phyloP scores from a whole-genome alignment of 1,140 invertebrate genomes.

The Dendrolimus kikuchii region DNA sequence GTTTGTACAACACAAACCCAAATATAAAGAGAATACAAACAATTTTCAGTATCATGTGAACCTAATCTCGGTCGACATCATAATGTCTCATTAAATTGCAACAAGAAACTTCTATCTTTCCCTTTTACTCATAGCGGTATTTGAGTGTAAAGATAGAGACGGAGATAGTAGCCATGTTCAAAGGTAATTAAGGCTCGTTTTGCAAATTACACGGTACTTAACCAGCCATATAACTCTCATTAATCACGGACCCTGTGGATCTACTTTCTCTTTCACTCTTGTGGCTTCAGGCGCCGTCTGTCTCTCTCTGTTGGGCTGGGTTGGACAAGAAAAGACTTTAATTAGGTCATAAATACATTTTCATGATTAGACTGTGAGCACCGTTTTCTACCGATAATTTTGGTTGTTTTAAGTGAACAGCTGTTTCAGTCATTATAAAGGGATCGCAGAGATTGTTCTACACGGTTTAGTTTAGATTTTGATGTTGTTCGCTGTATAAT shows the following conservation, averaged over 20 bases:
- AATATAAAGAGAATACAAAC: constrained; percentile 67
- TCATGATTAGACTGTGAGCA: constrained; percentile 49
- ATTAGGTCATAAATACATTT: constrained; percentile 72
- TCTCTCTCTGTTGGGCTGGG: constrained; percentile 21
- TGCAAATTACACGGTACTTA: constrained; percentile 75
- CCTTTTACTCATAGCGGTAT: constrained; percentile 26
- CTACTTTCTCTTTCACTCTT: constrained; percentile 30
- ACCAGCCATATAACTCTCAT: constrained; percentile 73
- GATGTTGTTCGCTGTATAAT: background rate
- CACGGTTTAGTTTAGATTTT: constrained; percentile 3
- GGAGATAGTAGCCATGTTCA: constrained; percentile 58
- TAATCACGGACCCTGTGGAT: constrained; percentile 58
- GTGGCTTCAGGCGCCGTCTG: constrained; percentile 10
- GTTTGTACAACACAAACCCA: constrained; percentile 54
- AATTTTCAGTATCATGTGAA: constrained; percentile 53
- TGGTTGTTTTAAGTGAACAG: constrained; percentile 25
- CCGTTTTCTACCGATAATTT: constrained; percentile 10
- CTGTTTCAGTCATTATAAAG: constrained; percentile 29
- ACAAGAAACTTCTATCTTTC: constrained; percentile 25
- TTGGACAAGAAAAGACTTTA: constrained; percentile 55
- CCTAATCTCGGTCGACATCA: constrained; percentile 66
- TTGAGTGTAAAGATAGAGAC: constrained; percentile 42
- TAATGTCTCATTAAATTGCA: constrained; percentile 67
- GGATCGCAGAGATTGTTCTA: background rate
- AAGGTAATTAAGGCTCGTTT: constrained; percentile 74